Evolutionary conservation across 30 jellyfish, hydroid and myxozoan genomes (phyloP), one percentile per base, ranked within the genome.

Genomic region (Hydractinia symbiolongicarpus): DNA sequence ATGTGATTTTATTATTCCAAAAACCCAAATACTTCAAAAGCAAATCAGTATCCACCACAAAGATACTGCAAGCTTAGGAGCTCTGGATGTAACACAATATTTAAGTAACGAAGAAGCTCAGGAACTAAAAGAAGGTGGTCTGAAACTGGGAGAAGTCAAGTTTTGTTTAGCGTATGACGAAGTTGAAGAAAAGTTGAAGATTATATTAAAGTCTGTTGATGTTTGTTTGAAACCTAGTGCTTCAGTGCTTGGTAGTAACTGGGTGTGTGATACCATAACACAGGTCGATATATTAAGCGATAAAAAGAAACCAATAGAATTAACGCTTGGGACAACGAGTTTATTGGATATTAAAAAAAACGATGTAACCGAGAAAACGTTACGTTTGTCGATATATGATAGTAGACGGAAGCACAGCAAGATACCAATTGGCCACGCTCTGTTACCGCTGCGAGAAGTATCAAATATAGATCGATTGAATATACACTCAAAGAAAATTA

Each of bases 351-450:
- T 77, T 14, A 77, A 77, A 61, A 77, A 77, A 60, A 44, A 52
- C 10, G 85, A 52, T 14, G 49, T 77, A 5, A 6, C n/a, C 6
- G 95, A 90, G 16, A 73, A 94, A 53, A 86, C 95, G 61, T 79
- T 90, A 66, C 84, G 97, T 50, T 79, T 90, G 20, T 72, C 95
- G 9, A 94, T 90, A 20, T 90, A 44, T 77, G 97, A 90, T 56
- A 88, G 67, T 52, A 89, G 84, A 51, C 44, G 97, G 79, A 86
- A 76, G 67, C 77, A 83, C 79, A 44, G 88, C 60, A 90, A 86
- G 66, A 67, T 81, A 54, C 67, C 86, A 19, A 82, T 90, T 9
- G 97, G 97, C 53, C 97, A 90, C 61, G 96, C 82, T 21, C 64
- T 90, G 84, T 81, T 80, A 66, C 82, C 97, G 14, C 82, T 90